phyloP scores from a whole-genome alignment of 2,797 vertebrate genomes.

The Iguana delicatissima region DNA sequence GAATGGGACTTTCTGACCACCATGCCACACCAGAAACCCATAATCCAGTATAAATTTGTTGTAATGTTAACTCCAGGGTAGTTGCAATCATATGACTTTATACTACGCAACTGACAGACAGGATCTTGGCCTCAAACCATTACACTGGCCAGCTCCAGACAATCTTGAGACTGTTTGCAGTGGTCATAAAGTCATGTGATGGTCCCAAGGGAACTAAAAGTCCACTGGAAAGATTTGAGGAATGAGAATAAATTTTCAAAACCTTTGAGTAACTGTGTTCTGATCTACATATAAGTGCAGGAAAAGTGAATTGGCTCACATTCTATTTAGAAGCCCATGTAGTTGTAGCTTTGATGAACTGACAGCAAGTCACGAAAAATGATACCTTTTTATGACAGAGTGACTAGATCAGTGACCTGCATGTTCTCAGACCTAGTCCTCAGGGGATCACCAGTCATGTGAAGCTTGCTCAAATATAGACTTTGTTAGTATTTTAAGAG shows the following conservation, averaged over 20 bases:
- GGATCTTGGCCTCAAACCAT: not conserved
- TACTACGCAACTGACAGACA: too few species aligned
- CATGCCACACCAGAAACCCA: too few species aligned
- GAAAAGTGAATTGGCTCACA: not conserved
- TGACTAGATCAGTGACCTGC: too few species aligned
- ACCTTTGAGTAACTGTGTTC: not conserved
- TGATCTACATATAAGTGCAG: not conserved
- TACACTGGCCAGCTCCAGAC: not conserved
- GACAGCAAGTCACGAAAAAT: too few species aligned
- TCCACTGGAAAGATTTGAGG: not conserved
- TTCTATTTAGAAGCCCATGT: not conserved
- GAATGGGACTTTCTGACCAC: too few species aligned
- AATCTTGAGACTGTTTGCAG: too few species aligned
- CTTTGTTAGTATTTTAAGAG: not conserved
- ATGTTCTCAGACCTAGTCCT: too few species aligned
- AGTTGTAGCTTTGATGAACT: not conserved
- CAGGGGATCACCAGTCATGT: not conserved
- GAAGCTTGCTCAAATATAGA: not conserved
- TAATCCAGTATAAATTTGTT: too few species aligned
- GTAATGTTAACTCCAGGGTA: too few species aligned
- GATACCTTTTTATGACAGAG: too few species aligned
- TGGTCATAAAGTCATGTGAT: too few species aligned
- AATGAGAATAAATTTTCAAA: not conserved
- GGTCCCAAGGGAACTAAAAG: not conserved
- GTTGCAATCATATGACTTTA: too few species aligned